Conservation (phyloP, 2,113 vertebrate species). For the Colaptes auratus region DNA sequence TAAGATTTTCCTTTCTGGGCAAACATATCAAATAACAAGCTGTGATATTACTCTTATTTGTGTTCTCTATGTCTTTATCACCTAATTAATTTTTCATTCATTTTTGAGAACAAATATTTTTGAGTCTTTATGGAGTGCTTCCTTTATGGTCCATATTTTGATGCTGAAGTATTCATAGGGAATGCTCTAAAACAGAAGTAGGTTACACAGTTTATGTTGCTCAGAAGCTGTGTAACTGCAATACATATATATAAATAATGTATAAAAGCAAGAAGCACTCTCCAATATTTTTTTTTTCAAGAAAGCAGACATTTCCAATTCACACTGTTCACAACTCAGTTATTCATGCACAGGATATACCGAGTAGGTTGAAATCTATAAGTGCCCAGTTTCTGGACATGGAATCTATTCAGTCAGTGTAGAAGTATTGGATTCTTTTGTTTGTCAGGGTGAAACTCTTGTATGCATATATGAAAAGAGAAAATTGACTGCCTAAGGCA, state of each 20-base stretch:
- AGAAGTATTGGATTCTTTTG: background rate
- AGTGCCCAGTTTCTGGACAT: background rate
- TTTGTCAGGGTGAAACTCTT: background rate
- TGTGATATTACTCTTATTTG: background rate
- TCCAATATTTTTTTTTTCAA: background rate
- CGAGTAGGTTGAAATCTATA: background rate
- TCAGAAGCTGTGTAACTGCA: background rate
- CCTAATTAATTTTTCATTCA: background rate
- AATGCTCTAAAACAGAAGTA: background rate
- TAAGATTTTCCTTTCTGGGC: background rate
- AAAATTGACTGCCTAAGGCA: background rate
- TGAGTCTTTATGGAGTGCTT: background rate
- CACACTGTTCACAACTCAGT: background rate
- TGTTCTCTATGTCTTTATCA: background rate
- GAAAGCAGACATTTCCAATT: background rate
- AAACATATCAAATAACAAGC: background rate
- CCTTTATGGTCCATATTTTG: background rate
- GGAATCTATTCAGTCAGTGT: background rate
- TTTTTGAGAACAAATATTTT: background rate
- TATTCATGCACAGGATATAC: background rate
- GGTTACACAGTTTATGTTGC: background rate
- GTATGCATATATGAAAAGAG: background rate
- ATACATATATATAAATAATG: background rate
- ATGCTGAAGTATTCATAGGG: background rate
- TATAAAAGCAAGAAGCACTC: background rate